Conservation (phyloP, 2,797 vertebrate species). For the Simalia tracyae region DNA sequence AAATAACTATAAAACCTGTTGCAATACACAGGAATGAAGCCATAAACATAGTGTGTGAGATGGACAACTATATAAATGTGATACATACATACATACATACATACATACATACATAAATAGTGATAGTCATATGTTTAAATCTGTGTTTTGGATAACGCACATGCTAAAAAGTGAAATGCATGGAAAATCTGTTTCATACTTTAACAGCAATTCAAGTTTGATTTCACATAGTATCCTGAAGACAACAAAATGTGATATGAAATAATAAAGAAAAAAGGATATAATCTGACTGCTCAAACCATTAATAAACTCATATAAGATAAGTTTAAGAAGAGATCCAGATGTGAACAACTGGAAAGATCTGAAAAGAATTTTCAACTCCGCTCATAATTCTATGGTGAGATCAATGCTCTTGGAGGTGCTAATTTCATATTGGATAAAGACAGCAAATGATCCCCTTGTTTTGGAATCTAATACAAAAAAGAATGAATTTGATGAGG, state of each 20-base stretch:
- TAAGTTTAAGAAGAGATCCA: neutral
- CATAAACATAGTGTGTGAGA: neutral
- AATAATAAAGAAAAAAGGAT: neutral
- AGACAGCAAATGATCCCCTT: neutral
- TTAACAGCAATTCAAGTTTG: neutral
- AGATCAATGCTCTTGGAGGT: neutral
- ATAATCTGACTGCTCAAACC: neutral
- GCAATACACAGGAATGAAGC: neutral
- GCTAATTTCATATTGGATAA: neutral
- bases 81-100: neutral
- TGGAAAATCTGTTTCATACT: neutral
- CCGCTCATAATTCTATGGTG: neutral
- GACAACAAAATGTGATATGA: neutral
- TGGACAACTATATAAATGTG: no score
- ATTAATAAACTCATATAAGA: neutral
- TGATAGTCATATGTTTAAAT: neutral
- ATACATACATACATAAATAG: no score
- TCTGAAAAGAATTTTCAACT: neutral
- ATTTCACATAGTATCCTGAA: neutral
- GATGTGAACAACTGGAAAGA: neutral
- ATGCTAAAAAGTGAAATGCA: neutral
- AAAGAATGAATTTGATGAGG: neutral
- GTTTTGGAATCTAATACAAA: neutral
- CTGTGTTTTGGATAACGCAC: neutral
- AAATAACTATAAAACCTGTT: neutral